Base-by-base conservation (phyloP, 2,113 vertebrate genomes). In the Sterna hirundo region DNA sequence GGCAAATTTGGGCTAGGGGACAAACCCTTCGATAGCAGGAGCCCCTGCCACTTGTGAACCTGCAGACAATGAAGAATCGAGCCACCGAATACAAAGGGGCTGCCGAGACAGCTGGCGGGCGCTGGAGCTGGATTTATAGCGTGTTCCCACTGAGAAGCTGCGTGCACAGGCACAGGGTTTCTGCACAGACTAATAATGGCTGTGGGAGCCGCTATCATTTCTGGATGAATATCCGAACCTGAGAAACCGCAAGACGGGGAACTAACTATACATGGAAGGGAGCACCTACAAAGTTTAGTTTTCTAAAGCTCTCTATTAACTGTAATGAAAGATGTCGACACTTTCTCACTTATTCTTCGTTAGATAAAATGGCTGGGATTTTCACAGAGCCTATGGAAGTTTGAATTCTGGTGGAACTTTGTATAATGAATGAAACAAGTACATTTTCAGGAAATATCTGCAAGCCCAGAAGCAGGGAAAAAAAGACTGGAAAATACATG, bases 131-230 rank as follows among this genome's bases (percentile, higher is more conserved):
- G 29, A 44, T 52, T 83, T 38, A 58, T 5, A 4, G 10, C 0
- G 0, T 9, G 12, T 17, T 52, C 52, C 72, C 34, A 40, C 13
- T 0, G 13, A 42, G 36, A 76, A 76, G 19, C 25, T 70, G 11
- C 26, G 17, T 6, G 26, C 34, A 38, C 57, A 46, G 52, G 6
- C 57, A 78, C 0, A 0, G 36, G 11, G 46, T 22, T 78, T 52
- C 61, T 80, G 42, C 34, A 38, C 1, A 8, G 40, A 47, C 44
- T 57, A 36, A n/a, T 44, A 57, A 44, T 7, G 15, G 9, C 26
- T 25, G 5, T 21, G 46, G 27, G 66, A 88, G 47, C 44, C 72
- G 32, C 19, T 18, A 4, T 26, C 12, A 44, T 23, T 83, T 69
- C 46, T 55, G 46, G 19, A n/a, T 29, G 54, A 78, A 22, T 9